phyloP scores from a whole-genome alignment of 1,140 invertebrate genomes.

The Pogonomyrmex barbatus region DNA sequence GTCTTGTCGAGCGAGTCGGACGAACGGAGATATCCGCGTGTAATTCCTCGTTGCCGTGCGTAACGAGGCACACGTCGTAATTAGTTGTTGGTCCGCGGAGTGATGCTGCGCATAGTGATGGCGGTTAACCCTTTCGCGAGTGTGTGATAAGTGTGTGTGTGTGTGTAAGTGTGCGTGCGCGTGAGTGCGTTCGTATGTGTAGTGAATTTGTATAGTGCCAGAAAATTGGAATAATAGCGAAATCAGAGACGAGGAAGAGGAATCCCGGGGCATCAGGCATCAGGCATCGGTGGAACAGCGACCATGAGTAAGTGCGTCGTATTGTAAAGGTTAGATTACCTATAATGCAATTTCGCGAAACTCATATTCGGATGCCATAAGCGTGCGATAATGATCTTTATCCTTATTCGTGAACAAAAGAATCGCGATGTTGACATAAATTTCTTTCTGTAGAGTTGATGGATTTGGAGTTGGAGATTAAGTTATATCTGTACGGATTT shows the following conservation, averaged over 20 bases:
- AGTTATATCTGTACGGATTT: background rate
- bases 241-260: background rate
- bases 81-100: background rate
- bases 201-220: background rate
- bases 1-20: background rate
- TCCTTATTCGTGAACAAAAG: background rate
- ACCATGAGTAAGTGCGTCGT: background rate
- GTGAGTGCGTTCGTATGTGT: too few relatives aligned
- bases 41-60: background rate
- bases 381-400: background rate
- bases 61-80: background rate
- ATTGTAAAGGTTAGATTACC: background rate
- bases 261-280: background rate
- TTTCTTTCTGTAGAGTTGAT: background rate
- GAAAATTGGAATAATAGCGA: background rate
- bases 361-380: background rate
- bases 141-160: background rate
- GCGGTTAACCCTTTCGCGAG: background rate
- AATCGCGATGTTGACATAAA: background rate
- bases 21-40: background rate
- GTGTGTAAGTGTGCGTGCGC: background rate
- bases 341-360: too few relatives aligned
- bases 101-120: background rate
- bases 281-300: background rate
- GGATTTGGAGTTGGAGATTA: background rate